Evolutionary conservation across 2,888 invertebrate genomes (phyloP).

Genomic region (Sesia apiformis): DNA sequence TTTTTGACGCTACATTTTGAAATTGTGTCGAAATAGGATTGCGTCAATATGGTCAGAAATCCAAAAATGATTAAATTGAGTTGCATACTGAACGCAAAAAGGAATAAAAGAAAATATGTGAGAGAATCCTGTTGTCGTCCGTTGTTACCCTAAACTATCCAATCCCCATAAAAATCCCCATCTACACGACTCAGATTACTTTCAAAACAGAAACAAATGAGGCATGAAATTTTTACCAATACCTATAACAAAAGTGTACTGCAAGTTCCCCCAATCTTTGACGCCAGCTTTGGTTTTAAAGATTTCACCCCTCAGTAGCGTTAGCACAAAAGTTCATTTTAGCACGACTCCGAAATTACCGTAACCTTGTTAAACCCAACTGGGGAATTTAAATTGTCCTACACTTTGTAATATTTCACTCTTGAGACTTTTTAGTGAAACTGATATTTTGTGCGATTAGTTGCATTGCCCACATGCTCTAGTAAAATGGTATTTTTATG

Average conservation of each 20-base stretch:
- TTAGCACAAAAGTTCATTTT: conserved; percentile 2
- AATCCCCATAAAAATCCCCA: too few species aligned
- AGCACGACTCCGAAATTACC: conserved; percentile 3
- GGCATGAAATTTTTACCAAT: not conserved
- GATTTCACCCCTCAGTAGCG: conserved; percentile 2
- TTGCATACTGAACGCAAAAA: too few species aligned
- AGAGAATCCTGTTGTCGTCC: too few species aligned
- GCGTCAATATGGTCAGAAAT: too few species aligned
- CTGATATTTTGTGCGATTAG: not conserved
- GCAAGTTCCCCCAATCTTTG: conserved; percentile 2
- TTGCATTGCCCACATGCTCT: too few species aligned
- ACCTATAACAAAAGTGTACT: not conserved
- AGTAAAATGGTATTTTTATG: too few species aligned
- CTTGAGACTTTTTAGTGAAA: not conserved
- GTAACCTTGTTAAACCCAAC: conserved; percentile 2
- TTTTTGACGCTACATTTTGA: too few species aligned
- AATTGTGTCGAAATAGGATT: too few species aligned
- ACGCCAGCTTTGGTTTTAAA: not conserved
- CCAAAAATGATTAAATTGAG: too few species aligned
- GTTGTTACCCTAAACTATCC: too few species aligned
- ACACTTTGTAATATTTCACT: conserved; percentile 4
- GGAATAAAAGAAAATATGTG: too few species aligned
- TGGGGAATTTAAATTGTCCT: conserved; percentile 3
- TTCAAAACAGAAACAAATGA: not conserved
- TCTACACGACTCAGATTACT: too few species aligned